Evolutionary conservation across 2,888 invertebrate species (phyloP), one percentile per base, ranked within the genome.

Genomic region (Emmelina monodactyla): DNA sequence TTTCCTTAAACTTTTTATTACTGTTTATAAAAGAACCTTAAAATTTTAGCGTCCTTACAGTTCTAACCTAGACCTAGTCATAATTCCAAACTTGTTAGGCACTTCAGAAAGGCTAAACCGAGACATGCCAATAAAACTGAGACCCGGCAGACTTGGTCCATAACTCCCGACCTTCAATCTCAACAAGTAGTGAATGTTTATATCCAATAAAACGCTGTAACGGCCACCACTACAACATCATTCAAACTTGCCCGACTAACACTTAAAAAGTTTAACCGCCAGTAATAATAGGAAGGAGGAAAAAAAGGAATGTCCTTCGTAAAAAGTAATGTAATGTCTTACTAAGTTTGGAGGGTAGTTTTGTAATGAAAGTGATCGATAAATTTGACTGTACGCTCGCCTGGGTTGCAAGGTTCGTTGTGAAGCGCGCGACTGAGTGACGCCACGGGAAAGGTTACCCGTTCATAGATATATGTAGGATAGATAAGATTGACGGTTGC

Each of bases 381-480:
- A 78, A 78, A 79, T 78, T 78, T 79, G 79, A 79, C 78, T 79
- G 79, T 78, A 76, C 69, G 75, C 75, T 73, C 73, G 59, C 61
- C 60, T 62, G 69, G 70, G 76, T 78, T 78, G 79, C 76, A 78
- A 78, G 73, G 78, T 79, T 78, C 76, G 61, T 63, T 67, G 52
- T 65, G 71, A 65, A 61, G 54, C 56, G 49, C 63, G 64, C 76
- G 73, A 65, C 78, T 58, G 45, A 42, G 53, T 45, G 78, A 65
- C 78, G 78, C 76, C 78, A 66, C 47, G 35, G 38, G 34, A 42
- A 47, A 41, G 55, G 41, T 32, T 37, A 41, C 35, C 34, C 22
- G 31, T 31, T 35, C 41, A 48, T 35, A 31, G 14, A 22, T 10
- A 29, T 5, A 32, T n/a, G n/a, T n/a, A n/a, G n/a, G n/a, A n/a